These are phyloP conservation scores for Dinoponera quadriceps DNA, from an alignment of 1,140 invertebrate species.

Conservation along the genomic window DNA sequence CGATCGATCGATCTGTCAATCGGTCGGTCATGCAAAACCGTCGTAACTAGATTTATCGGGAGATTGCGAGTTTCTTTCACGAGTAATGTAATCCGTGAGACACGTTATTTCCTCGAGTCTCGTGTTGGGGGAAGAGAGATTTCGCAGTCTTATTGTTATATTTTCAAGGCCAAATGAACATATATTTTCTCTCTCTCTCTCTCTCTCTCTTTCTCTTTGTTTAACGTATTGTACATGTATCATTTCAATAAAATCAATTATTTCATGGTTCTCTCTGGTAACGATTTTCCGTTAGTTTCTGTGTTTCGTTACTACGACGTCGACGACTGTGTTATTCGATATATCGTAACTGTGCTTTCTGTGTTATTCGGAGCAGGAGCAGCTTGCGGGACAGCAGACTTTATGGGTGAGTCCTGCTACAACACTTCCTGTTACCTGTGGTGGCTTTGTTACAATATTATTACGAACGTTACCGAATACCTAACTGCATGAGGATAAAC, in stretches of 20 bases:
- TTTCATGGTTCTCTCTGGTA: slow-evolving; percentile 69
- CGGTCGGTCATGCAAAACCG: not conserved
- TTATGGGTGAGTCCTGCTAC: slow-evolving; percentile 89
- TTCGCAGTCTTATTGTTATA: slow-evolving; percentile 64
- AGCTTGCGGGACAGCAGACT: slow-evolving; percentile 91
- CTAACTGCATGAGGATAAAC: slow-evolving; percentile 70
- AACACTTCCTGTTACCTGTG: slow-evolving; percentile 65
- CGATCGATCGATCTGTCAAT: not conserved
- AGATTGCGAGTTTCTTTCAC: slow-evolving; percentile 45
- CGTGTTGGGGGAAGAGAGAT: slow-evolving; percentile 14
- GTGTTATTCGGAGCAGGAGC: slow-evolving; percentile 85
- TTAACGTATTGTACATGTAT: slow-evolving; percentile 75
- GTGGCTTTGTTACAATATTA: slow-evolving; percentile 71
- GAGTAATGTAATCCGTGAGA: slow-evolving; percentile 26
- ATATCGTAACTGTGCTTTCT: slow-evolving; percentile 75
- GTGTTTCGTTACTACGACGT: slow-evolving; percentile 57
- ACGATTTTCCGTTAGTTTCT: slow-evolving; percentile 67
- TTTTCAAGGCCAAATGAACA: slow-evolving; percentile 65
- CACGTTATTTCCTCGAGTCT: slow-evolving; percentile 14
- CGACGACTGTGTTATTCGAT: slow-evolving; percentile 48
- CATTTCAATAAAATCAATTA: slow-evolving; percentile 77
- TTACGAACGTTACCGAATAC: slow-evolving; percentile 50
- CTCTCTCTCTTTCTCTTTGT: slow-evolving; percentile 53
- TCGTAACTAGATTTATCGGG: slow-evolving; percentile 3
- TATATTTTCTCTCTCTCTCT: slow-evolving; percentile 38